phyloP scores from a whole-genome alignment of 2,797 vertebrate species.

The Diglossa cyanea region DNA sequence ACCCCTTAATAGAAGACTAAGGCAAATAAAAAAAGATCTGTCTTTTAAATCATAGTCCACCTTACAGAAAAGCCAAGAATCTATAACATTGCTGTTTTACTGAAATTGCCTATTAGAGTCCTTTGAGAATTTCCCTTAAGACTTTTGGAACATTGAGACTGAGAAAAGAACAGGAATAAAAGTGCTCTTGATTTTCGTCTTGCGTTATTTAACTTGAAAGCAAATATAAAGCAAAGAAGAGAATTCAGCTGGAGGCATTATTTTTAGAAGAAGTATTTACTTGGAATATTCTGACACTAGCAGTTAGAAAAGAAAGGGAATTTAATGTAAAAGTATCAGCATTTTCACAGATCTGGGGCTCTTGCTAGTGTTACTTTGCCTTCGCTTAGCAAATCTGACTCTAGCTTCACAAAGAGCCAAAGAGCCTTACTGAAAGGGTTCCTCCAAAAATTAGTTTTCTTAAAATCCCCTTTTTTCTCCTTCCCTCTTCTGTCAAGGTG shows the following conservation, averaged over 20 bases:
- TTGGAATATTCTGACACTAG: not conserved
- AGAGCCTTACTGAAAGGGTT: not conserved
- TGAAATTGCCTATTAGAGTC: constrained; percentile 45
- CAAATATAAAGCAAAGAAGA: not conserved
- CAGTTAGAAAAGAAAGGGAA: not conserved
- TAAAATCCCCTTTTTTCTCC: not conserved
- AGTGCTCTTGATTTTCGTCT: not conserved
- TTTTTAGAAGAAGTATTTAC: not conserved
- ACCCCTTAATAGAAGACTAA: not conserved
- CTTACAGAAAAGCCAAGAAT: constrained; percentile 39
- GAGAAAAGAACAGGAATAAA: not conserved
- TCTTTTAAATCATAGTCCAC: constrained; percentile 30
- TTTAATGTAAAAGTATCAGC: not conserved
- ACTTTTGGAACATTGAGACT: not conserved
- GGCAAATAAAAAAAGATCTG: not conserved
- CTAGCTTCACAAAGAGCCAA: not conserved
- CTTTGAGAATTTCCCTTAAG: not conserved
- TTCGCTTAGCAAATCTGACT: not conserved
- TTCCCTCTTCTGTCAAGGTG: not conserved
- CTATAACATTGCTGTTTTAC: not conserved
- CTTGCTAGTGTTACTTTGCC: not conserved
- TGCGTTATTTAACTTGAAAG: constrained; percentile 31
- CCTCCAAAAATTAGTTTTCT: not conserved
- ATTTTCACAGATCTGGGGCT: not conserved
- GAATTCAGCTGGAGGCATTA: not conserved